Base-by-base conservation (phyloP, 2,888 invertebrate genomes). In the Drosophila cracens region DNA sequence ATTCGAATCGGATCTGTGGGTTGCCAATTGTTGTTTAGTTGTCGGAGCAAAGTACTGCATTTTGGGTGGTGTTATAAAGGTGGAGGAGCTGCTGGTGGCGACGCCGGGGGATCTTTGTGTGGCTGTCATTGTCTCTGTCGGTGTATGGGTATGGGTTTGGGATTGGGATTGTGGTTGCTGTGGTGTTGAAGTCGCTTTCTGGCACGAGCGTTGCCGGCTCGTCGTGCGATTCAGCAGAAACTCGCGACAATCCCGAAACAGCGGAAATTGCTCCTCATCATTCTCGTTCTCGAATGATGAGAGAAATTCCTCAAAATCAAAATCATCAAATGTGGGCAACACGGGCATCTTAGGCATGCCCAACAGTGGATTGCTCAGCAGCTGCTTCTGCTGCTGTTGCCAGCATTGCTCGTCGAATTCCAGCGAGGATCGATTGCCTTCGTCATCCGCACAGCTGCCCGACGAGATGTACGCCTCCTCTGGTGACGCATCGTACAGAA, bases 231-330 rank as follows among this genome's bases (percentile, higher is more conserved):
- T 92, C 89, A 91, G 76, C 46, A 93, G 82, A 81, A 93, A 92
- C 78, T 93, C 92, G 77, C 93, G 92, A 76, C 93, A 93, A 83
- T 93, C 93, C 83, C 93, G 94, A 71, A 94, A 92, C 68, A 94
- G 91, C 7, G 94, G 94, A 90, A 92, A 94, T 88, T 92, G 93
- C 76, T 92, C 92, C 58, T 92, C 94, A 89, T 95, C 95, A 82
- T 89, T 89, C 70, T 96, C 95, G 66, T 93, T 91, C 76, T 95
- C 95, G 90, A 96, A 95, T 75, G 95, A 94, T 81, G 95, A 95
- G 93, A 95, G 95, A 87, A 96, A 94, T 92, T 96, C 96, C 89
- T 96, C 96, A 75, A 96, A 94, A 86, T 93, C 93, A 78, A 93
- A 95, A 90, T 95, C 95, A 91, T 95, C 95, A 81, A 95, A 95